A percentile compares a stretch with the other conserved stretches of the same genome.
These are phyloP conservation scores for Lucifuga dentata DNA, from an alignment of 2,113 vertebrate genomes.

Conservation along the genomic window DNA sequence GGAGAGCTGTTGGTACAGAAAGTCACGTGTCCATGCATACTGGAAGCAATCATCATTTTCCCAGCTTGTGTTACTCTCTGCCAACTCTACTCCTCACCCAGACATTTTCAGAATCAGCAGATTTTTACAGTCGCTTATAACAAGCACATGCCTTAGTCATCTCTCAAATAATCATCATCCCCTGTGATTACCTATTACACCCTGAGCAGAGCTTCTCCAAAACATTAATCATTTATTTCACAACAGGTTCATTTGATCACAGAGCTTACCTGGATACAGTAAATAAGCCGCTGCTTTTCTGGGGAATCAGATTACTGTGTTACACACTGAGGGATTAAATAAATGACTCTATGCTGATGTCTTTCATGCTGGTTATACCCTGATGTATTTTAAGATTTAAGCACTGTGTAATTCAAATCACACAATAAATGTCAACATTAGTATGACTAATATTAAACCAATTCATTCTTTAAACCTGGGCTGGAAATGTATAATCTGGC, in stretches of 20 bases:
- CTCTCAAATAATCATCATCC: slow-evolving; percentile 38
- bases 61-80: slow-evolving; percentile 23
- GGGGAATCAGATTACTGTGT: slow-evolving; percentile 24
- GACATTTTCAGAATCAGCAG: slow-evolving; percentile 43
- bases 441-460: slow-evolving; percentile 9
- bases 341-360: slow-evolving; percentile 32
- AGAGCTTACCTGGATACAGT: slow-evolving; percentile 29
- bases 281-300: slow-evolving; percentile 4
- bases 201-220: neutral
- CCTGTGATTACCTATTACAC: slow-evolving; percentile 10
- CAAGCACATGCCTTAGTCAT: slow-evolving; percentile 8
- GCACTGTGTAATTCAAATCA: slow-evolving; percentile 33
- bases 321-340: slow-evolving; percentile 26
- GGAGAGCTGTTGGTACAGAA: slow-evolving; percentile 34
- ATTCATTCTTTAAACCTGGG: slow-evolving; percentile 15
- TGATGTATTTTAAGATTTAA: slow-evolving; percentile 35
- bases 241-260: slow-evolving; percentile 27
- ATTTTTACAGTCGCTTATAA: neutral
- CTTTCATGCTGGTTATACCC: slow-evolving; percentile 23
- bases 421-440: neutral
- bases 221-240: slow-evolving; percentile 37
- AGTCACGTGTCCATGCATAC: slow-evolving; percentile 50
- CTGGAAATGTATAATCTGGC: neutral
- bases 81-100: slow-evolving; percentile 44
- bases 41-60: slow-evolving; percentile 59